These are phyloP conservation scores for Heterotis niloticus DNA, from an alignment of 2,113 vertebrate species.

Conservation along the genomic window DNA sequence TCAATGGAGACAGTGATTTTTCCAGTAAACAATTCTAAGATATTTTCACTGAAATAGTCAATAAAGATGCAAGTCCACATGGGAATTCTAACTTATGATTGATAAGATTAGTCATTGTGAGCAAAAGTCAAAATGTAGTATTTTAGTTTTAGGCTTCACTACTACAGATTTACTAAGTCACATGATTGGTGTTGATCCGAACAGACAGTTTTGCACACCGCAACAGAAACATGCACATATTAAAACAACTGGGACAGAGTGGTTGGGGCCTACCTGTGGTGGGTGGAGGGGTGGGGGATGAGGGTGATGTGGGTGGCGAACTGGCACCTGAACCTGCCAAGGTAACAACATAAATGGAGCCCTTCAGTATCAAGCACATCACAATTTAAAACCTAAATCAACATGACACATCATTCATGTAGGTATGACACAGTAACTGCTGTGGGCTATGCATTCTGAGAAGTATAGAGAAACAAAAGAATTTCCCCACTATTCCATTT, in stretches of 20 bases:
- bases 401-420: too few relatives aligned
- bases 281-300: slow-evolving; percentile 85
- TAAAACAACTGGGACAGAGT: background rate
- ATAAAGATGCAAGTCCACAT: background rate
- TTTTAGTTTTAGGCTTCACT: background rate
- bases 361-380: background rate
- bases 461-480: too few relatives aligned
- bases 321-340: slow-evolving; percentile 90
- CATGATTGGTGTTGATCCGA: background rate
- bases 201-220: background rate
- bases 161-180: background rate
- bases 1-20: background rate
- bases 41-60: background rate
- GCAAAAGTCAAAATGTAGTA: background rate
- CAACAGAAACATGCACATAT: background rate
- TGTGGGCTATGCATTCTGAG: too few relatives aligned
- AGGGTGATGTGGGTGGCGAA: slow-evolving; percentile 91
- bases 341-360: background rate
- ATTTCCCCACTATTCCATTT: too few relatives aligned
- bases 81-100: background rate
- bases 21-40: background rate
- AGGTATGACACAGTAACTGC: too few relatives aligned
- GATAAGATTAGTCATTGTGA: background rate
- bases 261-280: slow-evolving; percentile 73
- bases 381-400: background rate